A percentile compares a stretch with the other conserved stretches of the same genome.
These are phyloP conservation scores for Peromyscus eremicus DNA, from an alignment of 2,797 vertebrate species.

Conservation along the genomic window DNA sequence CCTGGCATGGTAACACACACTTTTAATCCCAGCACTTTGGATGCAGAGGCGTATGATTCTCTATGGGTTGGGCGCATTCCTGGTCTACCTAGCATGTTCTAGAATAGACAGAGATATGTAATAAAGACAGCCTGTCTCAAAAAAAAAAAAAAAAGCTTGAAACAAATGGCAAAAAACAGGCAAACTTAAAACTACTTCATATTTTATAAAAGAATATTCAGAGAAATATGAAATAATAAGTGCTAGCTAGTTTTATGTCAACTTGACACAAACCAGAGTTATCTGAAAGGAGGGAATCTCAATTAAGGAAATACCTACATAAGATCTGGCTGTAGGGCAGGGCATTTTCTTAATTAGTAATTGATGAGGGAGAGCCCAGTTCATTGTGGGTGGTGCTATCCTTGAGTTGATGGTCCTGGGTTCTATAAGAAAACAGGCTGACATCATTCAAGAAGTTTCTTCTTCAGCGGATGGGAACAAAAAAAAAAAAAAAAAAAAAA, in stretches of 20 bases:
- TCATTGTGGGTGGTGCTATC: not conserved
- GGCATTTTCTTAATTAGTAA: not conserved
- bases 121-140: not conserved
- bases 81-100: not conserved
- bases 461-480: not conserved
- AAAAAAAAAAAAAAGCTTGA: not conserved
- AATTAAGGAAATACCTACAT: not conserved
- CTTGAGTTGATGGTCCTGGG: not conserved
- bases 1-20: not conserved
- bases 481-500: not conserved
- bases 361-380: not conserved
- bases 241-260: not conserved
- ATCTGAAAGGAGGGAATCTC: not conserved
- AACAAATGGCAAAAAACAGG: not conserved
- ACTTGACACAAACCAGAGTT: not conserved
- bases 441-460: not conserved
- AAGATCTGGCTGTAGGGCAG: not conserved
- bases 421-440: not conserved
- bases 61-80: not conserved
- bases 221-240: not conserved
- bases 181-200: not conserved
- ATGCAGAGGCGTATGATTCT: not conserved
- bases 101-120: not conserved
- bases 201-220: not conserved
- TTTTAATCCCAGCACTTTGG: not conserved